A percentile compares a stretch with the other conserved stretches of the same genome.
These are phyloP conservation scores for Spilogale gracilis DNA, from an alignment of 2,113 vertebrate species.

Conservation along the genomic window DNA sequence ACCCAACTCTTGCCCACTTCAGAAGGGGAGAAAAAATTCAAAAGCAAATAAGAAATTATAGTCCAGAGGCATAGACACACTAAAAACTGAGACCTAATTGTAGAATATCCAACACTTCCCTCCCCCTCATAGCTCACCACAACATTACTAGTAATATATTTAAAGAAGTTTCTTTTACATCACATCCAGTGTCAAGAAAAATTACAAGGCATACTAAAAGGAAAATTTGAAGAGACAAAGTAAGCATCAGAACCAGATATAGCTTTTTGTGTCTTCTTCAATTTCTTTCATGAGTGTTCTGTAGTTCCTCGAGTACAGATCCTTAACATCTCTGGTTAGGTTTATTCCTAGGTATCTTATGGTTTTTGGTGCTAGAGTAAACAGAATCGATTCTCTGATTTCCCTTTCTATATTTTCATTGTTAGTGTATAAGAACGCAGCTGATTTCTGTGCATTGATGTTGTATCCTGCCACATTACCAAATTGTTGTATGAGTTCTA, in stretches of 20 bases:
- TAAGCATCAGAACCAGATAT: background rate
- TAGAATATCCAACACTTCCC: background rate
- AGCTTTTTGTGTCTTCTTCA: too few species aligned
- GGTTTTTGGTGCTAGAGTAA: too few species aligned
- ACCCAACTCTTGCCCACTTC: background rate
- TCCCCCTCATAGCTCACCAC: background rate
- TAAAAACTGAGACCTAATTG: background rate
- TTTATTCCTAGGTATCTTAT: too few species aligned
- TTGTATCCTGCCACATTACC: too few species aligned
- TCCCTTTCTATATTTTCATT: too few species aligned
- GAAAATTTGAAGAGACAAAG: conserved; percentile 19
- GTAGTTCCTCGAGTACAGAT: too few species aligned
- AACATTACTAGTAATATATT: background rate
- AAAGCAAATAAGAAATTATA: background rate
- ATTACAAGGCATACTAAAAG: background rate
- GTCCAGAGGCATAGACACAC: background rate
- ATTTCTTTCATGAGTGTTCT: too few species aligned
- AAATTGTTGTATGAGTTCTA: too few species aligned
- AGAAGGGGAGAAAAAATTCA: background rate
- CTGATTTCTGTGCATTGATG: too few species aligned
- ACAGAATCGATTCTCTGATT: too few species aligned
- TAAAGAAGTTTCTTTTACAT: background rate
- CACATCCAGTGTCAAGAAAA: background rate
- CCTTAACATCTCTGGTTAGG: too few species aligned
- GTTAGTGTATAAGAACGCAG: too few species aligned